A percentile compares a stretch with the other conserved stretches of the same genome.
These are phyloP conservation scores for Protobothrops mucrosquamatus DNA, from an alignment of 2,113 vertebrate genomes.

Conservation along the genomic window DNA sequence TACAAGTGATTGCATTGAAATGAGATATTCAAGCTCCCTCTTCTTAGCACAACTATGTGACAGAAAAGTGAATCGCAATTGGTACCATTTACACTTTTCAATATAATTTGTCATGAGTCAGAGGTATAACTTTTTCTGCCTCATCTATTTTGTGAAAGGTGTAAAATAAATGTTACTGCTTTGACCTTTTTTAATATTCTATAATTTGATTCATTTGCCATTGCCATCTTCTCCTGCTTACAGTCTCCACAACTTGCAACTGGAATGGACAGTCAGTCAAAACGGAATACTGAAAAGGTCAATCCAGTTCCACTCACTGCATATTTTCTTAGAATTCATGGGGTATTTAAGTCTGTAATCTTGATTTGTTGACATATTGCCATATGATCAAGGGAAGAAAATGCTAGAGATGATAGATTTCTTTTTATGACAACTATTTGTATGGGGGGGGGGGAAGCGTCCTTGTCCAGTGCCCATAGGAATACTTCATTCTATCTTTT, in stretches of 20 bases:
- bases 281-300: slow-evolving; percentile 74
- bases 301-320: slow-evolving; percentile 53
- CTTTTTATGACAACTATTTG: slow-evolving; percentile 12
- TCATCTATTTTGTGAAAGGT: slow-evolving; percentile 58
- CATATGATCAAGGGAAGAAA: slow-evolving; percentile 2
- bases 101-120: slow-evolving; percentile 45
- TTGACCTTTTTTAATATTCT: slow-evolving; percentile 75
- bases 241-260: slow-evolving; percentile 58
- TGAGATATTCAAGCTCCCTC: slow-evolving; percentile 4
- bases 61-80: slow-evolving; percentile 44
- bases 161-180: slow-evolving; percentile 60
- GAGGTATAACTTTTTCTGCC: slow-evolving; percentile 55
- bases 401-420: slow-evolving; percentile 11
- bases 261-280: slow-evolving; percentile 70
- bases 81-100: slow-evolving; percentile 48
- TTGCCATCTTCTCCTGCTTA: slow-evolving; percentile 58
- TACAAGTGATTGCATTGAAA: slow-evolving; percentile 5
- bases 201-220: slow-evolving; percentile 68
- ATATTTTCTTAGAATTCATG: slow-evolving; percentile 46
- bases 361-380: slow-evolving; percentile 46
- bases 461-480: not conserved
- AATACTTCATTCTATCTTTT: not conserved
- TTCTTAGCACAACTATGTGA: slow-evolving; percentile 30
- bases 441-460: not conserved
- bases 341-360: slow-evolving; percentile 52